Conservation (phyloP, 35 echinoderm and acorn worm genomes). For the Ophioderma brevispina region DNA sequence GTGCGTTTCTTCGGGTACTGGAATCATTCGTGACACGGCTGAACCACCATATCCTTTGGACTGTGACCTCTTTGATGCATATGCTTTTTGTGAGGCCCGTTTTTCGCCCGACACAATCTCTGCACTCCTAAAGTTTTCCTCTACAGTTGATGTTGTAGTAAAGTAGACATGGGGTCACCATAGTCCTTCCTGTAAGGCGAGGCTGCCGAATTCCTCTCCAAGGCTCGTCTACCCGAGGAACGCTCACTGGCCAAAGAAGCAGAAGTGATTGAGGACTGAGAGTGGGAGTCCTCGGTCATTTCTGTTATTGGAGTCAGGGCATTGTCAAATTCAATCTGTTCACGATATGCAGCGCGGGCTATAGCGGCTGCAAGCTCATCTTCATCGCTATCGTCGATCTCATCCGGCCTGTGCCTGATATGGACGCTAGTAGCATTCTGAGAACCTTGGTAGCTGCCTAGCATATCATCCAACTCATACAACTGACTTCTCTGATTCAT, state of each 20-base stretch:
- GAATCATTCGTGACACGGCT: slow-evolving; percentile 2
- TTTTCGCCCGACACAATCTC: background rate
- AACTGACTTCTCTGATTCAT: background rate
- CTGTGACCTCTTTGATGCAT: background rate
- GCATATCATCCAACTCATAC: background rate
- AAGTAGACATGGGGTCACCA: slow-evolving; percentile 1
- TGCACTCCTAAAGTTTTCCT: slow-evolving; percentile 9
- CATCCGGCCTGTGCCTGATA: background rate
- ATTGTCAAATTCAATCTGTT: slow-evolving; percentile 51
- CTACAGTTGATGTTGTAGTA: slow-evolving; percentile 13
- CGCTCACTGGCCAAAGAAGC: slow-evolving; percentile 17
- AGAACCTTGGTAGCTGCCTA: background rate
- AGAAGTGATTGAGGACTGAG: slow-evolving; percentile 8
- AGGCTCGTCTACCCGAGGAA: background rate
- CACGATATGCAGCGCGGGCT: slow-evolving; percentile 33
- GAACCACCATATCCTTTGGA: background rate
- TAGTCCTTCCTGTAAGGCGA: background rate
- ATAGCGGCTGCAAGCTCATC: slow-evolving; percentile 1
- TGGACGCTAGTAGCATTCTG: background rate
- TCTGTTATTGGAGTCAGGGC: slow-evolving; percentile 30
- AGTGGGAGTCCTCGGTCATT: slow-evolving; percentile 11
- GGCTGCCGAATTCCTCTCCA: slow-evolving; percentile 5
- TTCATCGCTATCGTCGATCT: background rate
- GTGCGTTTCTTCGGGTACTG: slow-evolving; percentile 17
- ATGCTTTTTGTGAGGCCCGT: background rate